These are phyloP conservation scores for Dipodomys merriami DNA, from an alignment of 2,113 vertebrate species.

Conservation along the genomic window DNA sequence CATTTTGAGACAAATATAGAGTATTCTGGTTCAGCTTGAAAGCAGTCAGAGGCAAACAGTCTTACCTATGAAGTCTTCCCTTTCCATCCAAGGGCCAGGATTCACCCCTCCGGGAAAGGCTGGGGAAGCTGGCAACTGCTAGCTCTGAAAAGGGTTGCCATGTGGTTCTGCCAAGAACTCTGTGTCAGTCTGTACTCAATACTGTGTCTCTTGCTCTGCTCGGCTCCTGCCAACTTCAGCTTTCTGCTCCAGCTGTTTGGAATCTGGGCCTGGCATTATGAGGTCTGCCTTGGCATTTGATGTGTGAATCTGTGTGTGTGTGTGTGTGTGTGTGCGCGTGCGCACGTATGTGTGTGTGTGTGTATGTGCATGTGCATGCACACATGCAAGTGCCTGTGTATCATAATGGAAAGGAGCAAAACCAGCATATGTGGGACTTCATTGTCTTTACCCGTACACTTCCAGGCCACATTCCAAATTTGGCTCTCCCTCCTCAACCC, in stretches of 20 bases:
- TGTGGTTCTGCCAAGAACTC: constrained; percentile 52
- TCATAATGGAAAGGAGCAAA: neutral
- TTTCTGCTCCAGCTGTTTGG: constrained; percentile 75
- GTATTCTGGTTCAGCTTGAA: constrained; percentile 39
- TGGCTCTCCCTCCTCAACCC: neutral
- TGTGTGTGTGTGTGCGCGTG: rapidly evolving
- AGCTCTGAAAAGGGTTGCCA: constrained; percentile 20
- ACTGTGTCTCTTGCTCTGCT: constrained; percentile 44
- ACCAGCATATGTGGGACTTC: neutral
- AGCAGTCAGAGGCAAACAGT: constrained; percentile 32
- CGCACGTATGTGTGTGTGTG: neutral
- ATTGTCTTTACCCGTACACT: neutral
- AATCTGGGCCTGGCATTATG: constrained; percentile 59
- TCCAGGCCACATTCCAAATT: neutral
- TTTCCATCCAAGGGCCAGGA: constrained; percentile 19
- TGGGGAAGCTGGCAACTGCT: constrained; percentile 5
- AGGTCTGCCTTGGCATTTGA: constrained; percentile 57
- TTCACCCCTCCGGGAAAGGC: constrained; percentile 36
- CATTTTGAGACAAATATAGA: constrained; percentile 15
- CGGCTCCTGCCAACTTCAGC: constrained; percentile 65
- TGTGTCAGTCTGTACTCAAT: constrained; percentile 55
- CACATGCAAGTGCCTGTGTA: neutral
- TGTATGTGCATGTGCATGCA: rapidly evolving
- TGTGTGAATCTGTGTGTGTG: neutral
- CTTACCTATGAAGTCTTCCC: constrained; percentile 16